Base-by-base conservation (phyloP, 2,888 invertebrate species). In the Teleogryllus oceanicus region DNA sequence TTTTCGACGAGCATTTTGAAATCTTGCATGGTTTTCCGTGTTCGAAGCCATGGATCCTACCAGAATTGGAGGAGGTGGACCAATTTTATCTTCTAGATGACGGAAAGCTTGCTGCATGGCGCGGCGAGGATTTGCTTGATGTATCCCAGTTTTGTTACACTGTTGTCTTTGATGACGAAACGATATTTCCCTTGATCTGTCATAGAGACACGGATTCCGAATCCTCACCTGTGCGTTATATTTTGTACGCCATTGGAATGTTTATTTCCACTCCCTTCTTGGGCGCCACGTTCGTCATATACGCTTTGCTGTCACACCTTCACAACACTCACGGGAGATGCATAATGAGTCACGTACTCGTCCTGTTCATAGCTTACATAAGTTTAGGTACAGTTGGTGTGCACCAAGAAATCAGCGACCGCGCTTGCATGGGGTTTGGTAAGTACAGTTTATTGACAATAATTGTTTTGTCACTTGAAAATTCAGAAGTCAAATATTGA, bases 261-360 rank as follows among this genome's bases (percentile, higher is more conserved):
- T 87, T 93, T 4, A 88, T 94, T 37, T 94, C 94, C 3, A 90
- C 93, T 81, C 94, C 93, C 2, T 94, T 94, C 83, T 89, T 94
- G 75, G 84, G 93, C 78, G 88, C 91, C 0, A 94, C 94, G 2
- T 92, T 94, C 83, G 83, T 93, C 75, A 92, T 94, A 1, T 94
- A 94, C 85, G 91, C 92, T 5, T 86, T 92, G 77, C 90, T 94
- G 80, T 92, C 93, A 0, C 93, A 94, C 82, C 86, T 93, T 74
- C 88, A 92, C 77, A 94, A 94, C 85, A 88, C 94, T 20, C 94
- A 94, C 84, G 94, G 94, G n/a, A 91, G 92, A 87, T 92, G 93
- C 0, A 86, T 94, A 81, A 93, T 94, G 90, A 92, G 92, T 81
- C 94, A 94, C 86, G 92, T 94, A 62, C 87, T 89, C 2, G 91